Percentiles rank a stretch among this genome's conserved stretches.
phyloP scores from a whole-genome alignment of 2,888 invertebrate genomes.

The Epistrophe grossulariae region DNA sequence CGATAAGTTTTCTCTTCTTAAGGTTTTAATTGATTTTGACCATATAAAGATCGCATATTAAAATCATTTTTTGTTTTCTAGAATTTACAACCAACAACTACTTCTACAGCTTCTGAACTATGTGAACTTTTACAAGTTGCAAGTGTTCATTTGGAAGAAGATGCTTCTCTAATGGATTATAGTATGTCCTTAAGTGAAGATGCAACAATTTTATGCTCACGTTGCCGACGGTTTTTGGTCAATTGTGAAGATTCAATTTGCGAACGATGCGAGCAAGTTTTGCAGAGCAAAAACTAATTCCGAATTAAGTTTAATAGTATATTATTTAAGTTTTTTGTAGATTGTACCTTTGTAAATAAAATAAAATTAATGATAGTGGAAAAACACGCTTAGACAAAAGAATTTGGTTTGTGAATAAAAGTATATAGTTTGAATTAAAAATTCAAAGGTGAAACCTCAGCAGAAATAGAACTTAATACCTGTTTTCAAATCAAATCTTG shows the following conservation, averaged over 20 bases:
- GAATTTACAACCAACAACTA: constrained; percentile 78
- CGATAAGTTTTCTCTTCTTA: constrained; percentile 77
- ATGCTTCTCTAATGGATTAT: constrained; percentile 76
- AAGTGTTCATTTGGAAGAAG: constrained; percentile 85
- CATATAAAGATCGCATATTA: not conserved
- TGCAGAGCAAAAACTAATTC: constrained; percentile 74
- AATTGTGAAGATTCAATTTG: constrained; percentile 77
- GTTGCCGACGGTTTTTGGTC: constrained; percentile 81
- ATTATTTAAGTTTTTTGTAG: not conserved
- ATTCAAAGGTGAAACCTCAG: no score
- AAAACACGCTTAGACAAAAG: no score
- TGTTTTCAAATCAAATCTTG: no score
- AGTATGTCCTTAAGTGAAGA: constrained; percentile 74
- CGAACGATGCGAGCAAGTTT: constrained; percentile 79
- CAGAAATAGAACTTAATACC: no score
- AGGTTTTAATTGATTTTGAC: constrained; percentile 48
- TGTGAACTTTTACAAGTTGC: constrained; percentile 91
- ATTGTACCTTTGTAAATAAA: not conserved
- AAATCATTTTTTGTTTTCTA: constrained; percentile 74
- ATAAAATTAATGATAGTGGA: not conserved
- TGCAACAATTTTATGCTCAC: constrained; percentile 79
- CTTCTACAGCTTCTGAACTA: constrained; percentile 85
- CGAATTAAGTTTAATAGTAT: not conserved
- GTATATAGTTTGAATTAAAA: no score
- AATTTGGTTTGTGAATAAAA: no score